These are phyloP conservation scores for Tenthredo distinguenda DNA, from an alignment of 2,888 invertebrate genomes.

Conservation along the genomic window DNA sequence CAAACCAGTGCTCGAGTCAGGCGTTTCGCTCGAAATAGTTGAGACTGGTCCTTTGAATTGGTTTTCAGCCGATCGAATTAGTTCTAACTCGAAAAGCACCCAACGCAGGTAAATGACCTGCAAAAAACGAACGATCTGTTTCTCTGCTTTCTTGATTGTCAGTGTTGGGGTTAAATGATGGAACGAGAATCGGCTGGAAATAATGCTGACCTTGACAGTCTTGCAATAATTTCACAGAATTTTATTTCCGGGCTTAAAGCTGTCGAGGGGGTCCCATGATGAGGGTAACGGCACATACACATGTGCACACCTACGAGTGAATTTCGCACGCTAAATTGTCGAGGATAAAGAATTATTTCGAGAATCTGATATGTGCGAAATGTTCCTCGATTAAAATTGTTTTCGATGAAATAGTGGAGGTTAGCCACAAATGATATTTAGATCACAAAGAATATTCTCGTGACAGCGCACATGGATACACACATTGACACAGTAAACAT, in stretches of 20 bases:
- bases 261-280: too few species aligned
- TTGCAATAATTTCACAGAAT: neutral
- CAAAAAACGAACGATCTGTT: slow-evolving; percentile 57
- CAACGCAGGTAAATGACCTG: slow-evolving; percentile 89
- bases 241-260: neutral
- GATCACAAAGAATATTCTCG: too few species aligned
- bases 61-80: slow-evolving; percentile 81
- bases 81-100: slow-evolving; percentile 92
- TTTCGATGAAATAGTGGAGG: too few species aligned
- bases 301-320: too few species aligned
- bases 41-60: slow-evolving; percentile 59
- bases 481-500: too few species aligned
- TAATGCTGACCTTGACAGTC: neutral
- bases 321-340: too few species aligned
- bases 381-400: too few species aligned
- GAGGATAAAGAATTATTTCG: too few species aligned
- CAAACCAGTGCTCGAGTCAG: slow-evolving; percentile 67
- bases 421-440: too few species aligned
- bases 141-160: neutral
- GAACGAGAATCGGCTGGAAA: neutral
- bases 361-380: too few species aligned
- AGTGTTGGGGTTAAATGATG: neutral
- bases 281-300: too few species aligned
- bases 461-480: too few species aligned
- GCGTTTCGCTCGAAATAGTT: slow-evolving; percentile 56